phyloP scores from a whole-genome alignment of 2,888 invertebrate species.

The Lepetodrilus schrolli region DNA sequence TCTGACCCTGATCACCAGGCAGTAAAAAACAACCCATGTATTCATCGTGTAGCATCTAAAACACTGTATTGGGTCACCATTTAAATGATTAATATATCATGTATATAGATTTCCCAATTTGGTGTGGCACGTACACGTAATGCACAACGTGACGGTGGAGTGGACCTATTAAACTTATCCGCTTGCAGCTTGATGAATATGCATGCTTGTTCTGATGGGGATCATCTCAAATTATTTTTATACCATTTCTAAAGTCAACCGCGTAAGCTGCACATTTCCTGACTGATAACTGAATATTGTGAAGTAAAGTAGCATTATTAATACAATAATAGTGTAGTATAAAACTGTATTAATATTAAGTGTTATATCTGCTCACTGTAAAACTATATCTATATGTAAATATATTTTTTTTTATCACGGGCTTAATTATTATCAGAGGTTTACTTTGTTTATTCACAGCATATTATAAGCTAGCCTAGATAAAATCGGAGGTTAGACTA shows the following conservation, averaged over 20 bases:
- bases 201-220: background rate
- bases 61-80: too few species aligned
- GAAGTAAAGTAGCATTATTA: background rate
- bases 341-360: background rate
- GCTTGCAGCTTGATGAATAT: background rate
- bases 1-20: too few species aligned
- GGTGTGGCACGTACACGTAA: background rate
- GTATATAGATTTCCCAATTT: background rate
- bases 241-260: too few species aligned
- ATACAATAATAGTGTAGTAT: background rate
- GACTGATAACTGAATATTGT: too few species aligned
- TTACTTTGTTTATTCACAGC: too few species aligned
- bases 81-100: background rate
- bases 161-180: background rate
- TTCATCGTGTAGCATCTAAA: too few species aligned
- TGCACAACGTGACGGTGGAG: conserved; percentile 5
- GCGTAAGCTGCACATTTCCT: too few species aligned
- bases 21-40: too few species aligned
- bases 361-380: background rate
- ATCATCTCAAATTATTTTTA: background rate
- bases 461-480: too few species aligned
- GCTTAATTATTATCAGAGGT: too few species aligned
- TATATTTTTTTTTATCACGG: background rate
- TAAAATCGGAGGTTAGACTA: too few species aligned
- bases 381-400: background rate